A percentile compares a stretch with the other conserved stretches of the same genome.
These are phyloP conservation scores for Suncus etruscus DNA, from an alignment of 2,113 vertebrate genomes.

Conservation along the genomic window DNA sequence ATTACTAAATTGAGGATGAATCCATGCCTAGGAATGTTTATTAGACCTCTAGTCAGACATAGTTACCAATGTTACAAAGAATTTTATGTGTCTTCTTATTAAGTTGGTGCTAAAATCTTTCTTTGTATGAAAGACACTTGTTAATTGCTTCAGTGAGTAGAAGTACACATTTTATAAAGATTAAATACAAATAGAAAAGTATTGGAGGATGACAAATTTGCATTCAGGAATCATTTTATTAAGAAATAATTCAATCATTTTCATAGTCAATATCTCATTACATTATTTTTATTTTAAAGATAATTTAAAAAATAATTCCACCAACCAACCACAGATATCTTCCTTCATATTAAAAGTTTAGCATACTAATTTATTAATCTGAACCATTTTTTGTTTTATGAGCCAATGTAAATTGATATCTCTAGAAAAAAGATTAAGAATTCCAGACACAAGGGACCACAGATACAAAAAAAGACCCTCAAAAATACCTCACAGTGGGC, in stretches of 20 bases:
- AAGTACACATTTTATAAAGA: too few species aligned
- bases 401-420: background rate
- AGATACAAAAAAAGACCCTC: too few species aligned
- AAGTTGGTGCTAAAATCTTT: background rate
- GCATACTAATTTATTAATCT: background rate
- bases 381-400: background rate
- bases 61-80: background rate
- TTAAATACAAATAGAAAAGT: too few species aligned
- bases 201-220: background rate
- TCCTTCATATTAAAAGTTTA: background rate
- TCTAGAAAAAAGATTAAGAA: too few species aligned
- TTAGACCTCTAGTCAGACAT: background rate
- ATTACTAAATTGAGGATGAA: background rate
- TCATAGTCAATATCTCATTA: background rate
- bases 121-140: background rate
- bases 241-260: background rate
- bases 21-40: background rate
- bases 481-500: too few species aligned
- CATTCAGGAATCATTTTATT: background rate
- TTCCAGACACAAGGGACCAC: too few species aligned
- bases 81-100: background rate
- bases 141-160: background rate
- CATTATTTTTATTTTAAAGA: background rate
- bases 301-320: conserved; percentile 18
- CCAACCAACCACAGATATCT: background rate